Conservation (phyloP, 2,797 vertebrate genomes). For the Takifugu ocellatus region DNA sequence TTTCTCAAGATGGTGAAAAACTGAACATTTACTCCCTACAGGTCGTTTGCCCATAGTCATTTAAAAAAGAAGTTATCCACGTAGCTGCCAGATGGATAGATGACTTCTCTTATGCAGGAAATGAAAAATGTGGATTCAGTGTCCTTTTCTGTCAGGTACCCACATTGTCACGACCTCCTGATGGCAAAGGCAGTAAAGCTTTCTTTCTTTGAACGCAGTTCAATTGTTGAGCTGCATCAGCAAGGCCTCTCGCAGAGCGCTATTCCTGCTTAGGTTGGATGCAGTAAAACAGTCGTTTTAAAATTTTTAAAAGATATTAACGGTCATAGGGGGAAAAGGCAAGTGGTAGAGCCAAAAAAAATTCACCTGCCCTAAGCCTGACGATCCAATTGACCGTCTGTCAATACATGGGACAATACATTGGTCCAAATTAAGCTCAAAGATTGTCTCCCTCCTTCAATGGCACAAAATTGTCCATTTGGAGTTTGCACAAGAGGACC, state of each 20-base stretch:
- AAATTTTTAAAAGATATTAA: neutral
- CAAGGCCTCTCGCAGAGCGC: neutral
- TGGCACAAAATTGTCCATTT: neutral
- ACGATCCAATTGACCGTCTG: no score
- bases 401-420: neutral
- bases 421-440: neutral
- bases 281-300: conserved; percentile 1
- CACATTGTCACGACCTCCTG: no score
- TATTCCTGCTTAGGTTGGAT: neutral
- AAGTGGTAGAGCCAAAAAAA: neutral
- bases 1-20: no score
- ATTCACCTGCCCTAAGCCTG: neutral
- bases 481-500: neutral
- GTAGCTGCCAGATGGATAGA: no score
- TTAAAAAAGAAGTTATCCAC: no score
- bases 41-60: no score
- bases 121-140: no score
- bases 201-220: neutral
- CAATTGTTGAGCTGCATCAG: neutral
- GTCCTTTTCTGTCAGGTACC: no score
- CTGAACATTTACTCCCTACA: no score
- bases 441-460: neutral
- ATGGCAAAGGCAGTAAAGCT: neutral
- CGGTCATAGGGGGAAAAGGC: neutral
- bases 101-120: no score